Evolutionary conservation across 2,113 vertebrate species (phyloP), one percentile per base, ranked within the genome.

Genomic region (Parotia lawesii): DNA sequence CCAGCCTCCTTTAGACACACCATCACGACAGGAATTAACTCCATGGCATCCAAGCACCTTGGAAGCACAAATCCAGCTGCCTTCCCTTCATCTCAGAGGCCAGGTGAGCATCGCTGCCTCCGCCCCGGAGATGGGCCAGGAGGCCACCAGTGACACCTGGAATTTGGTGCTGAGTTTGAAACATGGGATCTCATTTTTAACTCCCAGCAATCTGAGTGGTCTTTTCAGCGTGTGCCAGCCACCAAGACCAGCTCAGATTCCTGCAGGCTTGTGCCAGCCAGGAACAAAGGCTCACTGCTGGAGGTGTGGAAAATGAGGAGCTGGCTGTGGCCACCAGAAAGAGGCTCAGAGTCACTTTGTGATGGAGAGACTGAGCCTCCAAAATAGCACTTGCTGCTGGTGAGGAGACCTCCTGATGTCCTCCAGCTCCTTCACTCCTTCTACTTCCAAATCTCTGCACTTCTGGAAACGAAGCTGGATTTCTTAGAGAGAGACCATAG

Each of bases 121-220:
- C 0, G 1, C 15, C 20, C 28, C 1, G 1, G 58, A 5, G 15
- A 50, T 0, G 5, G 58, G 40, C 9, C 33, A 15, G 16, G 54
- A 40, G 38, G 37, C 38, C 66, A 66, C 23, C 29, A 7, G 8
- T 12, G 40, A 57, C 47, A 11, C 16, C 9, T 11, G 18, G 28
- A 31, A n/a, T 62, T 37, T 24, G 54, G 54, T 8, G 35, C 10
- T 2, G 14, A 65, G 35, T 44, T 75, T 20, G 56, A 73, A 15
- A 16, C 5, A 2, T 0, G 4, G 21, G 12, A 18, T 51, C n/a
- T 70, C 2, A 0, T 8, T 71, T 85, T 85, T 58, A 16, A 75
- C 47, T 54, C 44, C 51, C 74, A 74, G 61, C 25, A 8, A 47
- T 28, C 3, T 58, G 48, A 76, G 27, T 6, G 21, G 5, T 35